These are phyloP conservation scores for Bolborhynchus lineola DNA, from an alignment of 2,113 vertebrate species.

Conservation along the genomic window DNA sequence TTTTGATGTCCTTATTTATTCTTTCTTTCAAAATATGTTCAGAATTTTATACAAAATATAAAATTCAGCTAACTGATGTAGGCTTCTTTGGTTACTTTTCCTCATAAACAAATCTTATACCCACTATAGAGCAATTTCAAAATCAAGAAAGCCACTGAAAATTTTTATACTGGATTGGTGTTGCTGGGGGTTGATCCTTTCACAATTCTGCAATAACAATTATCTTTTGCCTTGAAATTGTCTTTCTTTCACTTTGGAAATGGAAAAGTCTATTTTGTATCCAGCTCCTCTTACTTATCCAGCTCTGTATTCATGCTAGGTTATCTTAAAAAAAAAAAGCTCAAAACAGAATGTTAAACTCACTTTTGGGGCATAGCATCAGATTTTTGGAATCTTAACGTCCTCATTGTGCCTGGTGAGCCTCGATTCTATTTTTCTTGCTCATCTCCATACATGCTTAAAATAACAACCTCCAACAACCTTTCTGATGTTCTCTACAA, in stretches of 20 bases:
- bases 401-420: background rate
- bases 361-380: background rate
- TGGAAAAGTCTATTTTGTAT: background rate
- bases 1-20: background rate
- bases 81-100: background rate
- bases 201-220: background rate
- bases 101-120: background rate
- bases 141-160: background rate
- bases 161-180: background rate
- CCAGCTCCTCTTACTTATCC: background rate
- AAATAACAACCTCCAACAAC: background rate
- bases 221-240: background rate
- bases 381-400: background rate
- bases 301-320: background rate
- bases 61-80: background rate
- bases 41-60: background rate
- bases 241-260: background rate
- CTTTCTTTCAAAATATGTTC: background rate
- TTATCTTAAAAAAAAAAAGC: background rate
- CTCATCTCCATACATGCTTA: background rate
- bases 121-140: background rate
- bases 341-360: background rate
- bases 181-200: fast-evolving
- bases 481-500: background rate
- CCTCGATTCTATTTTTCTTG: background rate